phyloP scores from a whole-genome alignment of 2,113 vertebrate genomes.

The Indri indri region DNA sequence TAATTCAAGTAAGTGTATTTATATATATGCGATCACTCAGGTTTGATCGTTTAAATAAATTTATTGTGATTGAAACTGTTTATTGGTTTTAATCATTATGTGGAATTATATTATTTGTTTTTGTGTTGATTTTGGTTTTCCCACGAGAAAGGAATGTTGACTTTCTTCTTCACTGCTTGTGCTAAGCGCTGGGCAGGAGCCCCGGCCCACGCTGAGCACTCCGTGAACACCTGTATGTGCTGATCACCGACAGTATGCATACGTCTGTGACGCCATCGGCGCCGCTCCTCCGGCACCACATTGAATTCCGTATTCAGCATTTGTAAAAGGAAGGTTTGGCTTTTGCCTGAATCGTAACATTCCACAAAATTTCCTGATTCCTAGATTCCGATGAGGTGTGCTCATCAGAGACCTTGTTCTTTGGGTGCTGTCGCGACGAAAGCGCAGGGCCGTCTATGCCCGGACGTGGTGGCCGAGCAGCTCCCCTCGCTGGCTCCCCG shows the following conservation, averaged over 20 bases:
- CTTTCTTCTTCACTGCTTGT: neutral
- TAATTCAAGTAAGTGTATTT: neutral
- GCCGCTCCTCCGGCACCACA: neutral
- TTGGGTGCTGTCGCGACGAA: neutral
- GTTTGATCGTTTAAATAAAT: neutral
- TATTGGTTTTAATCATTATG: too few species aligned
- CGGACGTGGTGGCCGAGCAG: conserved; percentile 36
- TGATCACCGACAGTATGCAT: accelerated
- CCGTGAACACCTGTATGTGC: accelerated
- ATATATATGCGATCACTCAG: neutral
- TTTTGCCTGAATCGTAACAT: neutral
- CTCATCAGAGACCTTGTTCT: neutral
- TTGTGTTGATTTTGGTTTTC: neutral
- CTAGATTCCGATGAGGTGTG: neutral
- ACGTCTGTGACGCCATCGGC: neutral
- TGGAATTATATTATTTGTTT: neutral
- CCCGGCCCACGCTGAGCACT: too few species aligned
- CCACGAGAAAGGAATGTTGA: neutral
- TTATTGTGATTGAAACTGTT: neutral
- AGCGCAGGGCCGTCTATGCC: neutral
- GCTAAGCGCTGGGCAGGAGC: neutral
- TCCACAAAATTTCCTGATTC: neutral
- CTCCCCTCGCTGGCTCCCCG: conserved; percentile 48
- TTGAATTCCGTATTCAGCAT: neutral
- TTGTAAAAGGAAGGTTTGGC: neutral